Conservation (phyloP, 1,140 invertebrate genomes). For the Nymphalis io region DNA sequence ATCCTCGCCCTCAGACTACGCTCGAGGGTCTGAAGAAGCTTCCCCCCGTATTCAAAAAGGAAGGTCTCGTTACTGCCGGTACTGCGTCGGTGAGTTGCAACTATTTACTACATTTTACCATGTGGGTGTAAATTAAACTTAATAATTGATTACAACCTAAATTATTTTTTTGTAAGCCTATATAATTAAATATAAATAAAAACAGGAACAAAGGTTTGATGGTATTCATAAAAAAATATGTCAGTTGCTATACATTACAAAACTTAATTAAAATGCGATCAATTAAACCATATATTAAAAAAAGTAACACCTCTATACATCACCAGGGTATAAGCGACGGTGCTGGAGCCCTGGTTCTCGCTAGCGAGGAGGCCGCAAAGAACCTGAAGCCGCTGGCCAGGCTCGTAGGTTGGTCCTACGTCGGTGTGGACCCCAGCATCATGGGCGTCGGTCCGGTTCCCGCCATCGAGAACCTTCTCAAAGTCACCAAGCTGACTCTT, state of each 20-base stretch:
- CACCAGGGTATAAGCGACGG: conserved; percentile 95
- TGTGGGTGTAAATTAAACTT: too few relatives aligned
- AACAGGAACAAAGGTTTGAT: too few relatives aligned
- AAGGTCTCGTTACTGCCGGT: conserved; percentile 97
- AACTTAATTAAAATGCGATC: too few relatives aligned
- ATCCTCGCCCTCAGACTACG: conserved; percentile 94
- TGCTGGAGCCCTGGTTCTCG: conserved; percentile 94
- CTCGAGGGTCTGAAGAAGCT: conserved; percentile 92
- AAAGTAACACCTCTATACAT: too few relatives aligned
- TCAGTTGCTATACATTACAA: too few relatives aligned
- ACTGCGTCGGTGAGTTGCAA: conserved; percentile 89
- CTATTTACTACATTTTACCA: too few relatives aligned
- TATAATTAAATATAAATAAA: too few relatives aligned
- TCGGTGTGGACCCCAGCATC: conserved; percentile 93
- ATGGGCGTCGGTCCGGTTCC: conserved; percentile 96
- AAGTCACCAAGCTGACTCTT: conserved; percentile 87
- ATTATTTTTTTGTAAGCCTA: too few relatives aligned
- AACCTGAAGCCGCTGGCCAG: conserved; percentile 91
- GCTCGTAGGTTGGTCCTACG: conserved; percentile 87
- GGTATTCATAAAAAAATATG: too few relatives aligned
- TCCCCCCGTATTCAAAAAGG: conserved; percentile 96
- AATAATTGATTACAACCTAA: too few relatives aligned
- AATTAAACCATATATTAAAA: too few relatives aligned
- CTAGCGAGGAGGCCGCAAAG: conserved; percentile 94
- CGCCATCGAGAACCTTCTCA: conserved; percentile 92